A percentile compares a stretch with the other conserved stretches of the same genome.
phyloP scores from a whole-genome alignment of 1,140 invertebrate species.

The Tetramorium parvispinum region DNA sequence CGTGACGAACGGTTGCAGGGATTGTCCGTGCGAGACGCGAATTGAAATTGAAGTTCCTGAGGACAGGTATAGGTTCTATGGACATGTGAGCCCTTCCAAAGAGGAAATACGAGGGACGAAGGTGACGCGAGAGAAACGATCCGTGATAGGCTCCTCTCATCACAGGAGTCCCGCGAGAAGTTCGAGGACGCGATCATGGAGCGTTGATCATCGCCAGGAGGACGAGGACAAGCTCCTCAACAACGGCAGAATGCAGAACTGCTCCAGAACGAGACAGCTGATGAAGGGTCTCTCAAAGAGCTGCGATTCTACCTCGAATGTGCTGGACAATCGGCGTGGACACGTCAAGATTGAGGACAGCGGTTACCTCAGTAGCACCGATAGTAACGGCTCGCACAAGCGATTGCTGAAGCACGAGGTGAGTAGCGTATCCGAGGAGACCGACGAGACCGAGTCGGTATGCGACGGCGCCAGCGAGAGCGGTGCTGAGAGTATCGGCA shows the following conservation, averaged over 20 bases:
- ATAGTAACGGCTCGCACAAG: slow-evolving; percentile 87
- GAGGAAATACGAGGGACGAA: not conserved
- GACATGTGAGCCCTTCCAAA: not conserved
- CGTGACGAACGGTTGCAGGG: slow-evolving; percentile 27
- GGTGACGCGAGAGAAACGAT: slow-evolving; percentile 1
- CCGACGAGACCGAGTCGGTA: slow-evolving; percentile 90
- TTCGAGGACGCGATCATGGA: slow-evolving; percentile 24
- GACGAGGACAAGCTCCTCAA: slow-evolving; percentile 5
- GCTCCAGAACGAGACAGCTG: slow-evolving; percentile 30
- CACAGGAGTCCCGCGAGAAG: not conserved
- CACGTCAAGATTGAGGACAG: slow-evolving; percentile 84
- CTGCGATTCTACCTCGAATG: slow-evolving; percentile 22
- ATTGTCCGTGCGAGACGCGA: slow-evolving; percentile 43
- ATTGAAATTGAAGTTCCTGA: slow-evolving; percentile 16
- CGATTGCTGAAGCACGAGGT: slow-evolving; percentile 77
- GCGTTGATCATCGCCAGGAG: not conserved
- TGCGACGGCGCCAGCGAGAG: slow-evolving; percentile 93
- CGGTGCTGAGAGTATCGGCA: slow-evolving; percentile 93
- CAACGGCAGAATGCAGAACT: not conserved
- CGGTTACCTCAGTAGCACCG: slow-evolving; percentile 91
- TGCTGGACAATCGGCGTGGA: slow-evolving; percentile 25
- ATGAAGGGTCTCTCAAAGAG: slow-evolving; percentile 3
- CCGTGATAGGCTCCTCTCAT: not conserved
- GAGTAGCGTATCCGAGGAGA: slow-evolving; percentile 87
- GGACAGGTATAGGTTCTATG: slow-evolving; percentile 8